Evolutionary conservation across 2,797 vertebrate species (phyloP).

Genomic region (Sparus aurata): DNA sequence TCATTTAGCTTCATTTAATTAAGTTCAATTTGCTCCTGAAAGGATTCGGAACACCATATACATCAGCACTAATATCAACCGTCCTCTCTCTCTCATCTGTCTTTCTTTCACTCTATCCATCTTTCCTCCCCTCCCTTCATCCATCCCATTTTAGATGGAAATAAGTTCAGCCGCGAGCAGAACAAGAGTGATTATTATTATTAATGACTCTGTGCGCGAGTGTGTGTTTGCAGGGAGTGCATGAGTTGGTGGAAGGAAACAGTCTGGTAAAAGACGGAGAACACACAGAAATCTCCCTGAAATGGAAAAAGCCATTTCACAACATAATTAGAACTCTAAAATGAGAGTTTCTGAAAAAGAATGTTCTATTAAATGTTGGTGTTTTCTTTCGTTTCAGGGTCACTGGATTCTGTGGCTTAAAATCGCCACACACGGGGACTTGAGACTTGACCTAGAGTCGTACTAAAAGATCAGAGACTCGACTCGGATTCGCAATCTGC

Average conservation of each 20-base stretch:
- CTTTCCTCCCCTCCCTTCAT: conserved; percentile 21
- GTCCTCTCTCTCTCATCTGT: neutral
- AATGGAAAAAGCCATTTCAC: conserved; percentile 5
- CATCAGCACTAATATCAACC: conserved; percentile 2
- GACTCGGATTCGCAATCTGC: too few species aligned
- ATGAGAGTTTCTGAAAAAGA: conserved; percentile 6
- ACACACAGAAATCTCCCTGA: neutral
- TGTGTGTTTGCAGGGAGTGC: neutral
- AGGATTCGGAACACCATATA: neutral
- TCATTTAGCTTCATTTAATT: conserved; percentile 34
- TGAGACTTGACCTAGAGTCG: too few species aligned
- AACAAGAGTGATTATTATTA: conserved; percentile 51
- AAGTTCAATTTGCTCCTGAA: neutral
- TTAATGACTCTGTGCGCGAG: conserved; percentile 44
- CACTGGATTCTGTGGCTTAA: too few species aligned
- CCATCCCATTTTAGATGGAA: conserved; percentile 54
- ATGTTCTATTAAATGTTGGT: neutral
- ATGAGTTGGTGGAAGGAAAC: conserved; percentile 2
- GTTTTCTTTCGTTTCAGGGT: neutral
- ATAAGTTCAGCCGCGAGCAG: conserved; percentile 51
- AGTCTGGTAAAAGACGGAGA: neutral
- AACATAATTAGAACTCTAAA: neutral
- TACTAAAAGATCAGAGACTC: too few species aligned
- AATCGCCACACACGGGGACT: too few species aligned
- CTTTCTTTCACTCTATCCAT: conserved; percentile 24